phyloP scores from a whole-genome alignment of 1,140 invertebrate species.

The Epicauta chinensis region DNA sequence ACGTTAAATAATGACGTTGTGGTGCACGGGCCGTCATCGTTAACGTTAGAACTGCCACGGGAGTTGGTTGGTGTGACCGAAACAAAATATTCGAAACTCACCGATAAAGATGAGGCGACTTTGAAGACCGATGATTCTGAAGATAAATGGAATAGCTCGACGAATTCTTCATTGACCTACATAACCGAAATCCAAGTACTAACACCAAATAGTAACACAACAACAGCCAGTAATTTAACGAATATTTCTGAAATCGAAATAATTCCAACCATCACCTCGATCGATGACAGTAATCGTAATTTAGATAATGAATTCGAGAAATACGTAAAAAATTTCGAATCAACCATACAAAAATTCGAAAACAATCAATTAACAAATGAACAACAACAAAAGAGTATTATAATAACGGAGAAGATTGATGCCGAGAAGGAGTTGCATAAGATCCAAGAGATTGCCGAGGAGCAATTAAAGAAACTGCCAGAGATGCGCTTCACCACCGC shows the following conservation, averaged over 20 bases:
- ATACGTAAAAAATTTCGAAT: constrained; percentile 37
- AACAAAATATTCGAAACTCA: constrained; percentile 7
- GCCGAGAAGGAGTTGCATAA: constrained; percentile 35
- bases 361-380: constrained; percentile 17
- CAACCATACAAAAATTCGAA: constrained; percentile 32
- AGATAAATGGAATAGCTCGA: constrained; percentile 7
- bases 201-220: constrained; percentile 21
- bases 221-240: neutral
- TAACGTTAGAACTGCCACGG: constrained; percentile 22
- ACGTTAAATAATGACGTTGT: constrained; percentile 31
- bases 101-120: constrained; percentile 1
- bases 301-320: constrained; percentile 36
- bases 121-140: constrained; percentile 7
- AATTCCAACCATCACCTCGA: constrained; percentile 9
- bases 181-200: constrained; percentile 41
- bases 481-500: constrained; percentile 54
- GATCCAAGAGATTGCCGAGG: constrained; percentile 39
- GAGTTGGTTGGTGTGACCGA: neutral
- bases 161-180: constrained; percentile 30
- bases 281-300: constrained; percentile 17
- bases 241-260: constrained; percentile 35
- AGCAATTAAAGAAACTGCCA: constrained; percentile 39
- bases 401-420: constrained; percentile 30
- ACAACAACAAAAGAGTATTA: constrained; percentile 12
- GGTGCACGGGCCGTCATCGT: constrained; percentile 23